A percentile compares a stretch with the other conserved stretches of the same genome.
Conservation (phyloP, 1,140 invertebrate genomes). For the Anadara kagoshimensis region DNA sequence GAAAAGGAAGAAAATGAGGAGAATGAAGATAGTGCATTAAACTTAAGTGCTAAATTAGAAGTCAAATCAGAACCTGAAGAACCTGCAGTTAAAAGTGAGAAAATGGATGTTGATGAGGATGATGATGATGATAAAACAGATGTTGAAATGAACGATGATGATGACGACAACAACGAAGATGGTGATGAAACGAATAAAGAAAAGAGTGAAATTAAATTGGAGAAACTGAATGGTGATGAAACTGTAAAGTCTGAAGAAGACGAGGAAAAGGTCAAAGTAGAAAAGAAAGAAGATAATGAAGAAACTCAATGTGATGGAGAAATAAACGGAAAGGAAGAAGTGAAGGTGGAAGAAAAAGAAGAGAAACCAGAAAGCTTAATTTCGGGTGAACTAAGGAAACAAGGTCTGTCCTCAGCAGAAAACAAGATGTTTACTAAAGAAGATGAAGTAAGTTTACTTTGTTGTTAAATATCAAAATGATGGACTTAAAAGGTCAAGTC, state of each 20-base stretch:
- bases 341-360: slow-evolving; percentile 38
- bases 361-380: slow-evolving; percentile 36
- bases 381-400: neutral
- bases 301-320: slow-evolving; percentile 29
- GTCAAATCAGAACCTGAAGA: neutral
- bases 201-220: too few relatives aligned
- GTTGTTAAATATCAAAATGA: neutral
- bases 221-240: neutral
- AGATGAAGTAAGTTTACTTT: slow-evolving; percentile 24
- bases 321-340: slow-evolving; percentile 51
- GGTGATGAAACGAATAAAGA: too few relatives aligned
- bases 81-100: slow-evolving; percentile 22
- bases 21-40: neutral
- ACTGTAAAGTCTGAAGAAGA: slow-evolving; percentile 18
- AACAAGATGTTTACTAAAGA: slow-evolving; percentile 8
- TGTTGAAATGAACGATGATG: too few relatives aligned
- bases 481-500: neutral
- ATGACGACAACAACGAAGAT: too few relatives aligned
- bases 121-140: too few relatives aligned
- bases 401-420: neutral
- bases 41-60: neutral
- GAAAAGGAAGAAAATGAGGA: neutral
- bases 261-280: neutral
- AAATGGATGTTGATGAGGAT: too few relatives aligned
- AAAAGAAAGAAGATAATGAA: slow-evolving; percentile 51